Conservation (phyloP, 2,113 vertebrate genomes). For the Oxygymnocypris stewartii region DNA sequence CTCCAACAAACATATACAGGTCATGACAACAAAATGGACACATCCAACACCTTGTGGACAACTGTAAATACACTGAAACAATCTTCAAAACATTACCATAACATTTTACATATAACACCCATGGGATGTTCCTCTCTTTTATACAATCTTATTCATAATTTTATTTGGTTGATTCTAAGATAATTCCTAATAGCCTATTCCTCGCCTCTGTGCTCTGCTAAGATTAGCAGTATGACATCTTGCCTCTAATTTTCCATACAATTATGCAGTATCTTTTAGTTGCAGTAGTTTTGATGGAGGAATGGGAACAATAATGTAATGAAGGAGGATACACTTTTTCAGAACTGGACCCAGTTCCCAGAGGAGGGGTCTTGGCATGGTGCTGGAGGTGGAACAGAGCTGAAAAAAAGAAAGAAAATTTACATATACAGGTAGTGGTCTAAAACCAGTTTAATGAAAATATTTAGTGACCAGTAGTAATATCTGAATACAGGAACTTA, state of each 20-base stretch:
- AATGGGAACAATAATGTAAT: slow-evolving; percentile 15
- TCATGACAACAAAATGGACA: slow-evolving; percentile 30
- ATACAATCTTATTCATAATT: neutral
- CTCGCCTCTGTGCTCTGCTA: slow-evolving; percentile 7
- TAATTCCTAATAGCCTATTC: neutral
- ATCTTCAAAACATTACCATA: neutral
- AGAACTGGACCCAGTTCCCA: slow-evolving; percentile 90
- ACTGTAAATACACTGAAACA: slow-evolving; percentile 22
- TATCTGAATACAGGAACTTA: neutral
- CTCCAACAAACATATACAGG: slow-evolving; percentile 6
- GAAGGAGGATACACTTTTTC: slow-evolving; percentile 56
- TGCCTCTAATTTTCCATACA: neutral
- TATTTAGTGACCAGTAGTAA: neutral
- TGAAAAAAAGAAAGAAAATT: slow-evolving; percentile 43
- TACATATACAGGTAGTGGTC: neutral
- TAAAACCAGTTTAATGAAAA: neutral
- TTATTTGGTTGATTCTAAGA: neutral
- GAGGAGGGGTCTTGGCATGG: slow-evolving; percentile 73
- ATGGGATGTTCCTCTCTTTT: slow-evolving; percentile 21
- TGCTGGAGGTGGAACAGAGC: slow-evolving; percentile 67
- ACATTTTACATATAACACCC: neutral
- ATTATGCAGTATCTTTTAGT: slow-evolving; percentile 2
- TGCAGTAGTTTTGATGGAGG: slow-evolving; percentile 22
- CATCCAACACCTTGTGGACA: slow-evolving; percentile 31
- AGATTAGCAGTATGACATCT: slow-evolving; percentile 27